These are phyloP conservation scores for Dryobates pubescens DNA, from an alignment of 2,797 vertebrate species.

Conservation along the genomic window DNA sequence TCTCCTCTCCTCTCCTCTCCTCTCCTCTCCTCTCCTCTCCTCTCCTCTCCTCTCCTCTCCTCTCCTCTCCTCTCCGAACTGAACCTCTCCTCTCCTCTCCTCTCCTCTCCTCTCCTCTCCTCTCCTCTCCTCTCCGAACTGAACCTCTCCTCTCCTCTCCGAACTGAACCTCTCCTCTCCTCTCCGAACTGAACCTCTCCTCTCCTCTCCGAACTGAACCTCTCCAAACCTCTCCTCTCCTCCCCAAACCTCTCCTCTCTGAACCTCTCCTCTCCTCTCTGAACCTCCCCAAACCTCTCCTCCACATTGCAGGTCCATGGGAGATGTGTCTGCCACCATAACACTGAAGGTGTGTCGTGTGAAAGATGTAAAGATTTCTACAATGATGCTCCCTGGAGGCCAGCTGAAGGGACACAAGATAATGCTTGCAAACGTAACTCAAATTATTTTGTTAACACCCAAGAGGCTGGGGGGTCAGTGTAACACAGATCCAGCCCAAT, in stretches of 20 bases:
- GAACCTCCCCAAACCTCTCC: not conserved
- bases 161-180: not conserved
- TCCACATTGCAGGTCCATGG: constrained; percentile 81
- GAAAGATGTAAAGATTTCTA: constrained; percentile 88
- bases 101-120: not conserved
- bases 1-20: not conserved
- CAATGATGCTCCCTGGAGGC: constrained; percentile 89
- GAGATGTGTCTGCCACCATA: constrained; percentile 87
- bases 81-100: too few relatives aligned
- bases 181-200: not conserved
- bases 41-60: too few relatives aligned
- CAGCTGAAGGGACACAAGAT: constrained; percentile 76
- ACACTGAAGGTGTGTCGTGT: constrained; percentile 87
- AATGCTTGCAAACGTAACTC: constrained; percentile 83
- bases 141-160: too few relatives aligned
- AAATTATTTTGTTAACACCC: not conserved
- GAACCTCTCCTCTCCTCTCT: too few relatives aligned
- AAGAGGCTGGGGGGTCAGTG: not conserved
- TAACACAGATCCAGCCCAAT: not conserved
- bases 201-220: too few relatives aligned
- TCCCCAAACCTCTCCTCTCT: not conserved
- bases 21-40: too few relatives aligned
- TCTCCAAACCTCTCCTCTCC: not conserved
- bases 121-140: not conserved
- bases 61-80: too few relatives aligned